Base-by-base conservation (phyloP, 2,888 invertebrate genomes). In the Chymomyza amoena region DNA sequence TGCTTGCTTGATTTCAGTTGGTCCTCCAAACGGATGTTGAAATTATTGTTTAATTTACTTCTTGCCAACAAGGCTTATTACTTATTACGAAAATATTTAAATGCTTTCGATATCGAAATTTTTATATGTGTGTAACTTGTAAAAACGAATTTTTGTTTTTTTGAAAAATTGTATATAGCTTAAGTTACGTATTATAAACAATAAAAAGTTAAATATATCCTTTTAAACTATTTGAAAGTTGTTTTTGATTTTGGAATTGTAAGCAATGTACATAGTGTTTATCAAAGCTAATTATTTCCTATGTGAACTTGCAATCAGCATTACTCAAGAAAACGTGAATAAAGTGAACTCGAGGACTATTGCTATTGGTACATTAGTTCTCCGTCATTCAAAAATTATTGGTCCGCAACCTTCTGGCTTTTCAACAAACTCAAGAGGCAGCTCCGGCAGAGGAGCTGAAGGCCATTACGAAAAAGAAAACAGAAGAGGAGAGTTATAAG, bases 11-110 rank as follows among this genome's bases (percentile, higher is more conserved):
- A 78, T 87, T 88, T 70, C 88, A 90, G 90, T 84, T 89, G 68
- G 81, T 72, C 77, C 78, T 90, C 82, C 84, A 84, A 80, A 89
- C 78, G 81, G 90, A 90, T 78, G 81, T 89, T 89, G 90, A 90
- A 88, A 85, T 90, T 75, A 89, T 87, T 75, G 80, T 90, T 82
- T 90, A 69, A 88, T 72, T 75, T 67, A 15, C 13, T 45, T 13
- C 13, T 45, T 45, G 39, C 39, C 39, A 45, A 4, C 10, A 45
- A 45, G 39, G 39, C 39, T 4, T 45, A 45, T 13, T 45, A 45
- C 39, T 45, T 45, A 45, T 45, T 45, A 13, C 39, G 39, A 45
- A 13, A 13, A 45, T 45, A 4, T 45, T 45, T 45, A 4, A 45
- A 45, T 45, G 13, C 39, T 4, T 13, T 13, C 39, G 39, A 45